Base-by-base conservation (phyloP, 2,888 invertebrate species). In the Chymomyza caudatula region DNA sequence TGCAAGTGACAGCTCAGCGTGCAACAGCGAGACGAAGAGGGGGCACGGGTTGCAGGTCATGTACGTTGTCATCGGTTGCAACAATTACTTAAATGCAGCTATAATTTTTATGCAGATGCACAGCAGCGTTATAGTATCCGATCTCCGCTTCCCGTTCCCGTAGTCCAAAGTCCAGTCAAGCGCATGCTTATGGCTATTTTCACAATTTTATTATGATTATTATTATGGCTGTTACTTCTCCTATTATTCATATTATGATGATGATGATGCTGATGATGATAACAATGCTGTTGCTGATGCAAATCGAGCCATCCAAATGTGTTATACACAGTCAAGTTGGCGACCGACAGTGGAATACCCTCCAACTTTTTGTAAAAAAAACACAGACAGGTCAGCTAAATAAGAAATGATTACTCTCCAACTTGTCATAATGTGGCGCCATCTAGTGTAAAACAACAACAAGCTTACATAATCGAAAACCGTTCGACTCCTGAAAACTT, bases 71-170 rank as follows among this genome's bases (percentile, higher is more conserved):
- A 82, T 74, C 82, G 63, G 78, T 78, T 78, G 84, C 84, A 84
- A 82, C 84, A 82, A 82, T 82, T 82, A 82, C 82, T 82, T 82
- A 82, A 82, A 84, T 73, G 85, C 81, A 76, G 84, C 81, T 73
- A 77, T 84, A 84, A 82, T 84, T 82, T 84, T 72, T 67, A 74
- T 78, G 74, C 81, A 77, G 81, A 77, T 78, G 65, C 68, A 60
- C 43, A 56, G 60, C 20, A 56, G n/a, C 22, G 51, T 37, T 13
- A 23, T 51, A 17, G 54, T 13, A 29, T 59, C 57, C 56, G 70
- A 47, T 44, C 54, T 47, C 47, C 4, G 25, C 15, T 44, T 59
- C 29, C 25, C 58, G 43, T 43, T 43, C 6, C 25, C 17, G 23
- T 20, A 8, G 29, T 29, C 23, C 15, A 55, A 43, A 20, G 56